phyloP scores from a whole-genome alignment of 92 coral and sea anemone species.

The Galaxea fascicularis region DNA sequence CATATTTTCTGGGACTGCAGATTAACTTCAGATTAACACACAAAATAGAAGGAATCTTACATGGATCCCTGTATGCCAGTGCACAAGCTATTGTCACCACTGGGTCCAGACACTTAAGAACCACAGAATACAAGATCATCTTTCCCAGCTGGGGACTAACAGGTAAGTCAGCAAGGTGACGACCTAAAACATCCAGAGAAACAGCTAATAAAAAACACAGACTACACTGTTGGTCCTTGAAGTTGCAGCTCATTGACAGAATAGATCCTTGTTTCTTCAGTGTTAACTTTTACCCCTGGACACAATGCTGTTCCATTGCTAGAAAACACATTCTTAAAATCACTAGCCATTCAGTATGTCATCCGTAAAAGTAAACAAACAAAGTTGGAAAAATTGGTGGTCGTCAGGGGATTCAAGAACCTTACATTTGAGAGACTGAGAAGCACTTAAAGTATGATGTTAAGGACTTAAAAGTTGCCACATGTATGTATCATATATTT shows the following conservation, averaged over 20 bases:
- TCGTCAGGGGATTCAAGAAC: too few relatives aligned
- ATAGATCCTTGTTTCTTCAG: too few relatives aligned
- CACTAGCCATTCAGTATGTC: too few relatives aligned
- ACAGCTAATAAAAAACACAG: background rate
- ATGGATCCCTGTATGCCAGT: constrained; percentile 94
- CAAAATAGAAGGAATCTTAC: constrained; percentile 59
- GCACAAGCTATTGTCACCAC: constrained; percentile 93
- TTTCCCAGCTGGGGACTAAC: constrained; percentile 96
- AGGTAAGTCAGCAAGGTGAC: constrained; percentile 94
- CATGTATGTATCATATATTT: constrained; percentile 23
- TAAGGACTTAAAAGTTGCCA: background rate
- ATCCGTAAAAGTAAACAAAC: too few relatives aligned
- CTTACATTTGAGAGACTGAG: too few relatives aligned
- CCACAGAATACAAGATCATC: constrained; percentile 91
- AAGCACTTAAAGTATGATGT: too few relatives aligned
- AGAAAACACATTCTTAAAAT: too few relatives aligned
- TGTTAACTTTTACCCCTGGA: too few relatives aligned
- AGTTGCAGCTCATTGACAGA: too few relatives aligned
- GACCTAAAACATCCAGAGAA: constrained; percentile 64
- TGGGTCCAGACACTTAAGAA: constrained; percentile 95
- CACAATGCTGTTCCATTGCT: too few relatives aligned
- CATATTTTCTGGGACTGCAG: too few relatives aligned
- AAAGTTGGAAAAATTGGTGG: too few relatives aligned
- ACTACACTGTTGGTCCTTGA: background rate
- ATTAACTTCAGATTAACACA: background rate